These are phyloP conservation scores for Hyla sarda DNA, from an alignment of 2,113 vertebrate genomes.

Conservation along the genomic window DNA sequence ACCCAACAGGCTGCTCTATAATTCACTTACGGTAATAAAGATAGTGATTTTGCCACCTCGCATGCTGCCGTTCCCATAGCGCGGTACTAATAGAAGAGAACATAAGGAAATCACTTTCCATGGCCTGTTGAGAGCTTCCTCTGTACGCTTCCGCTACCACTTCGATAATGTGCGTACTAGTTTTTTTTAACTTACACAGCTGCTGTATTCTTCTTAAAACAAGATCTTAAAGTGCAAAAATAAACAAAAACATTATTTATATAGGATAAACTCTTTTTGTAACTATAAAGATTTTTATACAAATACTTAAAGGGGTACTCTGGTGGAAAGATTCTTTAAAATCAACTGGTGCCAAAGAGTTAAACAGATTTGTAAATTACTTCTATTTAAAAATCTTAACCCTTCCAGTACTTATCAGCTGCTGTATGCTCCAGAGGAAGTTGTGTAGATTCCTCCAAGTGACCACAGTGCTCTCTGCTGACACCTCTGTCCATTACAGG, in stretches of 20 bases:
- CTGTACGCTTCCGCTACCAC: neutral
- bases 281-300: neutral
- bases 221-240: neutral
- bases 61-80: conserved; percentile 9
- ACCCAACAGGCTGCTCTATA: neutral
- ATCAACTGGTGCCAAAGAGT: no score
- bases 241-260: neutral
- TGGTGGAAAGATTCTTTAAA: no score
- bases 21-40: neutral
- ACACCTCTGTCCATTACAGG: no score
- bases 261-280: neutral
- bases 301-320: no score
- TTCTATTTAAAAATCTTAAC: no score
- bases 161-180: neutral
- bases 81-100: neutral
- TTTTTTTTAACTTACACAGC: neutral
- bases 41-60: neutral
- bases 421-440: no score
- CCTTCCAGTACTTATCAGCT: no score
- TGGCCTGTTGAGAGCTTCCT: neutral
- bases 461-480: no score
- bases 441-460: no score
- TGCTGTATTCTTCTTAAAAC: neutral
- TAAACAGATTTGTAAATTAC: no score
- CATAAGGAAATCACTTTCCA: conserved; percentile 27